Base-by-base conservation (phyloP, 2,888 invertebrate species). In the Noctua comes region DNA sequence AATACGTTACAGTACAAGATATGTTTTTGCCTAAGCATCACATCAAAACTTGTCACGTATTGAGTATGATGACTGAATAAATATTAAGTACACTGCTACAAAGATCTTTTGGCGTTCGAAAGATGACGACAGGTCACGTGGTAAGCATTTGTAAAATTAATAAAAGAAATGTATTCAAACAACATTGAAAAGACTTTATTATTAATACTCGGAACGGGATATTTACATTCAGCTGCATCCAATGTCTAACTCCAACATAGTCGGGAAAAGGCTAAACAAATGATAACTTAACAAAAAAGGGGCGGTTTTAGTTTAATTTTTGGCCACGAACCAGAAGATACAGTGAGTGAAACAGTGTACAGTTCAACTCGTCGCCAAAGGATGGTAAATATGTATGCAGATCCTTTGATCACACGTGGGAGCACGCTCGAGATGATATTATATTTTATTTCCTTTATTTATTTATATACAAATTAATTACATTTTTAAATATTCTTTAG, bases 341-440 rank as follows among this genome's bases (percentile, higher is more conserved):
- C 51, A 2, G n/a, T n/a, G n/a, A n/a, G n/a, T n/a, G n/a, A n/a
- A n/a, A n/a, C n/a, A n/a, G n/a, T 54, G 24, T 8, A 54, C 24
- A 54, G 54, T 54, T 54, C 1, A 24, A 54, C 57, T 64, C 31
- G 27, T 75, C 69, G 43, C n/a, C 43, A 64, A 80, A 75, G 73
- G 65, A 73, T 73, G 66, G 82, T 84, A 85, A 77, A 82, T 85
- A 89, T 80, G 86, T 78, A 89, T 80, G 86, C 77, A 82, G 76
- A 89, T 87, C 85, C 73, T 79, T 70, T 21, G 31, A 54, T 21
- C 73, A 80, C 76, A 80, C 87, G 86, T 87, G 80, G 73, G 68
- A 70, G 73, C 81, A 82, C 84, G 79, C 69, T 65, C 68, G 36
- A 31, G 36, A 77, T 69, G 79, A 80, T 71, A 84, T 83, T 77